Evolutionary conservation across 2,888 invertebrate species (phyloP), one percentile per base, ranked within the genome.

Genomic region (Capitulum mitella): DNA sequence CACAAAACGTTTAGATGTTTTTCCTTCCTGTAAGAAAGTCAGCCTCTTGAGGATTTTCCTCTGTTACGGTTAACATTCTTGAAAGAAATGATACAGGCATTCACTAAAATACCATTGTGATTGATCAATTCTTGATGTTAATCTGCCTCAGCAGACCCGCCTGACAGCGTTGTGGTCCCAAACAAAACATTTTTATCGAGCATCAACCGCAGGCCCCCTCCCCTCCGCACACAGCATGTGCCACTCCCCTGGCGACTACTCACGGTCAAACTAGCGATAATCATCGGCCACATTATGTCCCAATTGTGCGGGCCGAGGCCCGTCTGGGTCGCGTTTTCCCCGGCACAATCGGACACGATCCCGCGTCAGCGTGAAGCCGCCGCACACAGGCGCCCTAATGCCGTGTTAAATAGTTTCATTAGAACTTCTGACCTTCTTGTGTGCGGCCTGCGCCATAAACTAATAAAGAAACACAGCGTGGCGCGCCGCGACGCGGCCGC

Each of bases 391-490:
- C 64, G 5, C 26, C 34, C 70, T 34, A 32, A 32, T 34, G 70
- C 70, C 70, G 19, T 14, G 34, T 32, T 70, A 70, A 70, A 70
- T 70, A 14, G 70, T 32, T 70, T 70, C 70, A 70, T 70, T 70
- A 70, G 70, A 32, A 22, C 34, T 32, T 16, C 10, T 34, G 34
- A 34, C 64, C 64, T 32, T 64, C 64, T 64, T 34, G 32, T 64
- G 64, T 64, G 70, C 19, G 70, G 3, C 70, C 22, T 14, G 70
- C 37, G 37, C 70, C 70, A 37, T 70, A 70, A 70, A 37, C 70
- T 70, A 70, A 70, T 70, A 70, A 32, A 70, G 70, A 34, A 19
- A 70, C 64, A 37, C 70, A 70, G 70, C 70, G 22, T 70, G 70
- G 37, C 5, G 34, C 70, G 37, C 12, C 16, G 64, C 34, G 64